Evolutionary conservation across 2,797 vertebrate species (phyloP).

Genomic region (Coreius guichenoti): DNA sequence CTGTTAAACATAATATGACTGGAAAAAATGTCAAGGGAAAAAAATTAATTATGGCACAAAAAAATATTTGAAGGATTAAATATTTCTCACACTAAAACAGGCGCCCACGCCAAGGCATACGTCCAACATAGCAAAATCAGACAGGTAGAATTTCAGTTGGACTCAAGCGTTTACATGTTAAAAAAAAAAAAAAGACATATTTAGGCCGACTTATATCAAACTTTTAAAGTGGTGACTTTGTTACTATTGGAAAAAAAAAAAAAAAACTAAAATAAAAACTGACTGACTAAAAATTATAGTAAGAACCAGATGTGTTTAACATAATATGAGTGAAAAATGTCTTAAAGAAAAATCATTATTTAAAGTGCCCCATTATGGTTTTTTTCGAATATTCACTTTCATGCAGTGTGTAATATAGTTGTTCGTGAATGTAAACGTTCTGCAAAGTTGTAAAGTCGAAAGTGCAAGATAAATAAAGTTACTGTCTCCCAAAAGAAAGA

Average conservation of each 20-base stretch:
- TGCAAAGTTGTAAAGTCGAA: too few species aligned
- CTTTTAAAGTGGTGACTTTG: background rate
- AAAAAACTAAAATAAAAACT: background rate
- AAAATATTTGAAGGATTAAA: background rate
- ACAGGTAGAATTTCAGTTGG: background rate
- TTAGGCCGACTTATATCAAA: background rate
- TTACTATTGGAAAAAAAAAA: background rate
- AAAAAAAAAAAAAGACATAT: too few species aligned
- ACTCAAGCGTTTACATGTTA: background rate
- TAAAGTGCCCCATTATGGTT: background rate
- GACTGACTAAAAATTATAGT: background rate
- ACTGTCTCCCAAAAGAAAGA: too few species aligned
- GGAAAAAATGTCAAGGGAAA: background rate
- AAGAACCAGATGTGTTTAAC: background rate
- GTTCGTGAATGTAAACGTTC: too few species aligned
- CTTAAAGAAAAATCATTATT: background rate
- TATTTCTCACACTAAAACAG: background rate
- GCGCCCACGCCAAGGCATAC: background rate
- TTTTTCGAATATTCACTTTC: too few species aligned
- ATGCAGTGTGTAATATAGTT: too few species aligned
- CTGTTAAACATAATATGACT: background rate
- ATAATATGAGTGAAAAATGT: background rate
- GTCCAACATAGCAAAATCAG: background rate
- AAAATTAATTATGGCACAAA: background rate
- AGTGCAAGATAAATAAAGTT: too few species aligned